Percentiles rank a stretch among this genome's conserved stretches.
Evolutionary conservation across 2,888 invertebrate species (phyloP).

Genomic region (Odontothrips loti): DNA sequence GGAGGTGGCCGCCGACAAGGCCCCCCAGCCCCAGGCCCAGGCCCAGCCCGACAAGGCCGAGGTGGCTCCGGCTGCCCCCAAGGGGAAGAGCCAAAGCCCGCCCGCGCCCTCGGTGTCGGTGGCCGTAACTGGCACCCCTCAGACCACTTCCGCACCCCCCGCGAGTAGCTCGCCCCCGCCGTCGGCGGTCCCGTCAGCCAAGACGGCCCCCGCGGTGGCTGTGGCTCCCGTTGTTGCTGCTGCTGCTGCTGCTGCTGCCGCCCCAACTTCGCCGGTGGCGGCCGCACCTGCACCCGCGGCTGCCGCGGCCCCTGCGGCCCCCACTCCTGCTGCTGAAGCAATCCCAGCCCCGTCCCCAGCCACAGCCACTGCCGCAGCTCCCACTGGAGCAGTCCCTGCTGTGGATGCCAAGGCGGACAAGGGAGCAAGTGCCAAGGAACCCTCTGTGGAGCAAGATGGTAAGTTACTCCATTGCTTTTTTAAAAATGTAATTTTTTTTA

Average conservation of each 20-base stretch:
- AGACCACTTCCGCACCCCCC: not conserved
- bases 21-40: not conserved
- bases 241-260: not conserved
- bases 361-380: not conserved
- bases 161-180: not conserved
- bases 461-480: not conserved
- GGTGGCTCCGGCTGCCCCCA: not conserved
- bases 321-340: conserved; percentile 28
- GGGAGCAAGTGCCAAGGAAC: not conserved
- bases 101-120: not conserved
- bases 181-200: not conserved
- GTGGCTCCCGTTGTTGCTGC: not conserved
- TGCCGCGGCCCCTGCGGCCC: conserved; percentile 24
- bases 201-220: not conserved
- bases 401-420: not conserved
- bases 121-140: not conserved
- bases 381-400: not conserved
- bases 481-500: too few species aligned
- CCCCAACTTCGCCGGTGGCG: conserved; percentile 26
- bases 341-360: not conserved
- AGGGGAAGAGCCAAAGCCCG: not conserved
- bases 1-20: not conserved
- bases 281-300: conserved; percentile 24
- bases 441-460: not conserved
- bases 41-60: not conserved